phyloP scores from a whole-genome alignment of 2,888 invertebrate genomes.

The Phyllotreta striolata region DNA sequence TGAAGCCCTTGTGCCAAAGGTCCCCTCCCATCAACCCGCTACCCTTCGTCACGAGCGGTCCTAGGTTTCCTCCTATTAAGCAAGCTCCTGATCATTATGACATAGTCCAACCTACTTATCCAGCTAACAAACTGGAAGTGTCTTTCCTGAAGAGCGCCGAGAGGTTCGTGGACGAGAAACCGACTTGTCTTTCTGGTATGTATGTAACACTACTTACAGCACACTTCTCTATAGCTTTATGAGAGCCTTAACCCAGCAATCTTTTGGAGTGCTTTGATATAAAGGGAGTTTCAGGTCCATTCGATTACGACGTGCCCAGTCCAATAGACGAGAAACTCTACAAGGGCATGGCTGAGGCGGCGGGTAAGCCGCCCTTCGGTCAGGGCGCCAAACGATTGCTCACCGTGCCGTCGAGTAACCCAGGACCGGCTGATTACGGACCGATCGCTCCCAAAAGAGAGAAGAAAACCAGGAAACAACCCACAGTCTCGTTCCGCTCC shows the following conservation, averaged over 20 bases:
- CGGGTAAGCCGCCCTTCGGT: constrained; percentile 46
- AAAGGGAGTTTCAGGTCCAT: constrained; percentile 41
- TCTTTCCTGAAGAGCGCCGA: constrained; percentile 8
- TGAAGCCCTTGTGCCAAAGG: constrained; percentile 31
- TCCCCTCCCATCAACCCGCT: constrained; percentile 46
- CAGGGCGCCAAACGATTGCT: constrained; percentile 44
- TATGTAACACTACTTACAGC: too few relatives aligned
- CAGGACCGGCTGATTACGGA: constrained; percentile 39
- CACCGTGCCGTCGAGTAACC: constrained; percentile 36
- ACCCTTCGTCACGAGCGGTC: constrained; percentile 47
- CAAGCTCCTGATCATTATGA: constrained; percentile 49
- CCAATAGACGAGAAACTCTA: constrained; percentile 41
- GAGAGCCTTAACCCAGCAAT: too few relatives aligned
- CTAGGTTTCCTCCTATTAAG: constrained; percentile 44
- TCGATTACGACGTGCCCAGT: constrained; percentile 44
- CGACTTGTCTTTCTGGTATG: constrained; percentile 25
- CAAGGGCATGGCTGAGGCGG: constrained; percentile 41
- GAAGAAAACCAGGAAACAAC: constrained; percentile 30
- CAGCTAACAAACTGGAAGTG: constrained; percentile 1
- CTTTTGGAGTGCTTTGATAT: neutral
- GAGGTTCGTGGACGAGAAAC: constrained; percentile 28
- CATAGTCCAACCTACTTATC: neutral
- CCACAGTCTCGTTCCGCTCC: constrained; percentile 45
- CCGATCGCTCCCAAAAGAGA: constrained; percentile 46
- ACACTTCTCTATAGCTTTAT: too few relatives aligned